These are phyloP conservation scores for Myiozetetes cayanensis DNA, from an alignment of 2,113 vertebrate species.

Conservation along the genomic window DNA sequence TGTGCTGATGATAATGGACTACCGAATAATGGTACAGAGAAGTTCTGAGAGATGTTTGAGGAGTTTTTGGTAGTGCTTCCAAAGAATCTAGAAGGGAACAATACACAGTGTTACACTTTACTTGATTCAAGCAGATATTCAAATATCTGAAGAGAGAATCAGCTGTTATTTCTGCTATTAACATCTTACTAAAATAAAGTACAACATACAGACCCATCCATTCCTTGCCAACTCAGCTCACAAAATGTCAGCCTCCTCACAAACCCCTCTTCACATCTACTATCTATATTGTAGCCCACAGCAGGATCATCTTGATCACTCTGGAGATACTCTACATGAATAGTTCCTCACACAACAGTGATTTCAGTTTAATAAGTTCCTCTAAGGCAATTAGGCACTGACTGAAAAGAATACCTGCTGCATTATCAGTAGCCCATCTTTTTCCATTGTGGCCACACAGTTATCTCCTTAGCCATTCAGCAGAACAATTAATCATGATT, in stretches of 20 bases:
- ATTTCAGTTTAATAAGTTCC: constrained; percentile 30
- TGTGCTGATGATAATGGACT: not conserved
- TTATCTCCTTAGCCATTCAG: not conserved
- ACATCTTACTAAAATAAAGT: constrained; percentile 26
- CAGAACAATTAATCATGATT: not conserved
- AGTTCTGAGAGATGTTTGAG: not conserved
- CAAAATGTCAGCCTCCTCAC: not conserved
- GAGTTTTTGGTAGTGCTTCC: constrained; percentile 6
- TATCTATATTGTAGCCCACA: constrained; percentile 10
- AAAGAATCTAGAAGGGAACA: not conserved
- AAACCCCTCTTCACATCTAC: not conserved
- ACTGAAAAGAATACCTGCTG: constrained; percentile 22
- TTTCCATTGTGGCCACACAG: not conserved
- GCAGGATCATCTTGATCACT: constrained; percentile 40
- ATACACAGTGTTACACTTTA: not conserved
- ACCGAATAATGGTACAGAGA: not conserved
- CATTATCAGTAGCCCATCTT: not conserved
- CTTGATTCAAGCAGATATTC: constrained; percentile 2
- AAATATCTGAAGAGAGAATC: constrained; percentile 45
- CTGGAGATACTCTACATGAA: not conserved
- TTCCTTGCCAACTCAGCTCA: constrained; percentile 8
- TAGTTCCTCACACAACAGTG: not conserved
- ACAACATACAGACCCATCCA: not conserved
- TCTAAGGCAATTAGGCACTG: constrained; percentile 33
- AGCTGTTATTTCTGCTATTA: constrained; percentile 34